Evolutionary conservation across 2,888 invertebrate species (phyloP).

Genomic region (Limnephilus marmoratus): DNA sequence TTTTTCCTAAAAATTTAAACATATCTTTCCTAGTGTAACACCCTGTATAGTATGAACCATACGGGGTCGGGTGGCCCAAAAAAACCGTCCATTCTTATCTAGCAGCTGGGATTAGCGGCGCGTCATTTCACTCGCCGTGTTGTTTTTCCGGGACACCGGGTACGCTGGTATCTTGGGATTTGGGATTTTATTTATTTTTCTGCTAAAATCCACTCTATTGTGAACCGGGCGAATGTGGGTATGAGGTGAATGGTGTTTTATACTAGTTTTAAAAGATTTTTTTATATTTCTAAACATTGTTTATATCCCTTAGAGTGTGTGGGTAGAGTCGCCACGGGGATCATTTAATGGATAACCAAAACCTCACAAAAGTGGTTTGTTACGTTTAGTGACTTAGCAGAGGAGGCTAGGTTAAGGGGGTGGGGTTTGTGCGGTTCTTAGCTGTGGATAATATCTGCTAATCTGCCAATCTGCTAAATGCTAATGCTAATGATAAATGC

Average conservation of each 20-base stretch:
- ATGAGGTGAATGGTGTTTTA: background rate
- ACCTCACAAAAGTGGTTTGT: too few species aligned
- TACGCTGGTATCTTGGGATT: slow-evolving; percentile 16
- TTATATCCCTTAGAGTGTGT: too few species aligned
- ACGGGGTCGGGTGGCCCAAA: background rate
- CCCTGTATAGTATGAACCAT: background rate
- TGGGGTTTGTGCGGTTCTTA: too few species aligned
- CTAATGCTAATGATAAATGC: too few species aligned
- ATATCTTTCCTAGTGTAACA: background rate
- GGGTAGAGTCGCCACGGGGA: too few species aligned
- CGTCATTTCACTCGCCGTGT: slow-evolving; percentile 38
- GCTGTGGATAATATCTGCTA: too few species aligned
- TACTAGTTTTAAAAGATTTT: background rate
- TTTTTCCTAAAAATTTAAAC: background rate
- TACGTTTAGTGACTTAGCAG: too few species aligned
- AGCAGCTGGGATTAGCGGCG: slow-evolving; percentile 24
- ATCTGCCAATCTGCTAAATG: too few species aligned
- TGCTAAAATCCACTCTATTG: background rate
- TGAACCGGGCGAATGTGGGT: background rate
- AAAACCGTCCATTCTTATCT: slow-evolving; percentile 33
- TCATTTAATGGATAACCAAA: too few species aligned
- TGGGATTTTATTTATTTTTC: slow-evolving; percentile 26
- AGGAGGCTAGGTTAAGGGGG: too few species aligned
- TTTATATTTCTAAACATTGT: background rate
- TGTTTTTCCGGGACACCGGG: slow-evolving; percentile 36